Conservation (phyloP, 2,797 vertebrate genomes). For the Lepus oiostolus region DNA sequence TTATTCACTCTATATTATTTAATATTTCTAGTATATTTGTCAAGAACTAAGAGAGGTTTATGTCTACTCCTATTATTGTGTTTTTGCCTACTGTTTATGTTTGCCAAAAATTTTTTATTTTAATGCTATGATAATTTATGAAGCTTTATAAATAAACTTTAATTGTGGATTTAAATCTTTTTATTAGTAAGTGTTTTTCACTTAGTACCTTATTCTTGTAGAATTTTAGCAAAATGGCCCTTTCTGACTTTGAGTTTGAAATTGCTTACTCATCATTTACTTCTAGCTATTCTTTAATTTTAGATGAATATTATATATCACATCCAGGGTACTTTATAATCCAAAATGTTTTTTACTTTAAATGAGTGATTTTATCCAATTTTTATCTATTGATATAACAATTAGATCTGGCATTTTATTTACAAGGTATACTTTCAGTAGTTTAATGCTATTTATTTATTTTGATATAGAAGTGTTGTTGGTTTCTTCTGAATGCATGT, state of each 20-base stretch:
- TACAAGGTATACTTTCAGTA: background rate
- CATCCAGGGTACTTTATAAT: background rate
- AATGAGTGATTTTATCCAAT: slow-evolving; percentile 1
- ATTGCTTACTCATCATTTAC: slow-evolving; percentile 25
- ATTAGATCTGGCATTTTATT: slow-evolving; percentile 46
- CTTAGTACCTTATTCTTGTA: background rate
- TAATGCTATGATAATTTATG: background rate
- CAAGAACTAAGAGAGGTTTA: background rate
- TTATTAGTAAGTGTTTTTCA: background rate
- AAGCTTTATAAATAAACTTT: slow-evolving; percentile 24
- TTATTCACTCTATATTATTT: background rate
- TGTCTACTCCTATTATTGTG: background rate
- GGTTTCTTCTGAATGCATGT: background rate
- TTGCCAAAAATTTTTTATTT: slow-evolving; percentile 49
- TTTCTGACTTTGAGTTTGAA: background rate
- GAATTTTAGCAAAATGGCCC: slow-evolving; percentile 26
- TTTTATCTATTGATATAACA: background rate
- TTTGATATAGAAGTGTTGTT: background rate
- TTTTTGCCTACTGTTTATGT: slow-evolving; percentile 23
- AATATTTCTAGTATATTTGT: slow-evolving; percentile 8
- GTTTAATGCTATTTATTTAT: background rate
- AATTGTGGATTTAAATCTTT: background rate
- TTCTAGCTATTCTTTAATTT: background rate
- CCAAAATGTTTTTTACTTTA: slow-evolving; percentile 33
- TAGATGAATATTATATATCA: background rate